Base-by-base conservation (phyloP, 2,113 vertebrate species). In the Columba janthina region DNA sequence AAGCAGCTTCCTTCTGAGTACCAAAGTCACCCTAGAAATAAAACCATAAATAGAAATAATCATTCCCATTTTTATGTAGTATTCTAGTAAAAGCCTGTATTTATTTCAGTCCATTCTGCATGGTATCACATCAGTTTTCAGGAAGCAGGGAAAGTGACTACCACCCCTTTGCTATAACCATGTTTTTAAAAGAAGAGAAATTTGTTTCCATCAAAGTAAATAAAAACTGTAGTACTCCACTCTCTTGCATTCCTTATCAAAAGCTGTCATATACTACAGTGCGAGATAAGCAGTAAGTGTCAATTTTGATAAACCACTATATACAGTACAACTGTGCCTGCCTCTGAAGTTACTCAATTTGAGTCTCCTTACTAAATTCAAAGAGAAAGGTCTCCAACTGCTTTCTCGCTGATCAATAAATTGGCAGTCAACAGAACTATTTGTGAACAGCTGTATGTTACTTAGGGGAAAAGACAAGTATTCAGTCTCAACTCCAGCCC, bases 1-100 rank as follows among this genome's bases (percentile, higher is more conserved):
- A 99, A 50, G 99, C 99, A 82, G 99, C 99, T 98, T 99, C 99
- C 86, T 99, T 99, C 97, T 99, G 99, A 90, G 99, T 99, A 82
- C 99, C 99, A 97, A 99, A 99, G 97, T 99, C 99, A 36, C 99
- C 99, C 99, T 99, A 85, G n/a, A 90, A 93, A 97, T 40, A 95
- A 34, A 95, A 60, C 0, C 56, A 20, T 10, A 75, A 51, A 60
- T 3, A 92, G 15, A 20, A 77, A 32, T 2, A 29, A 67, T 78
- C 32, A 89, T 0, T 15, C 8, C 34, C 22, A 36, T 8, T 6
- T 5, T 31, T 9, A 2, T 2, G 16, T 26, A 80, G n/a, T 4
- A 46, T 19, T 44, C 32, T 44, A 71, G 42, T 15, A 31, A 28
- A 31, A 77, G 12, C 58, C 20, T 75, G 25, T 3, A 1, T 7